Conservation (phyloP, 1,140 invertebrate species). For the Latrodectus geometricus region DNA sequence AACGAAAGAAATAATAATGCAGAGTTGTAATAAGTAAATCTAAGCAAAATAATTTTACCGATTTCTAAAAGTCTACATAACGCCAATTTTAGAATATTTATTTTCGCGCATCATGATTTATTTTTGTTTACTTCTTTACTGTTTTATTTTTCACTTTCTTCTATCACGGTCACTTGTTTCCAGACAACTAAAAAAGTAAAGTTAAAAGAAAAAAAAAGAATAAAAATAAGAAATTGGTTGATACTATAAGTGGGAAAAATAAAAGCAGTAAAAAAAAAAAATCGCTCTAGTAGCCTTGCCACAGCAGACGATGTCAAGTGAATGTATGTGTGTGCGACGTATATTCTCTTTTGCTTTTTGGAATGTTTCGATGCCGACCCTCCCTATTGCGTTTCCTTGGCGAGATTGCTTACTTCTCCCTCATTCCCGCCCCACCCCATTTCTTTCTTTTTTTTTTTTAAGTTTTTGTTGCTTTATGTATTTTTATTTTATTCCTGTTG, state of each 20-base stretch:
- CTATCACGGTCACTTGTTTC: neutral
- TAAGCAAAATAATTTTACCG: too few species aligned
- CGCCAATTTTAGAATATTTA: neutral
- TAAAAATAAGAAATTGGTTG: neutral
- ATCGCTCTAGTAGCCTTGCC: neutral
- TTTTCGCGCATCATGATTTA: neutral
- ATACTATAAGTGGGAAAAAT: neutral
- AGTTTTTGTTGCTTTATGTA: neutral
- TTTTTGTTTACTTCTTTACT: neutral
- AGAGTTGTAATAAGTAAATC: too few species aligned
- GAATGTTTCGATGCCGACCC: neutral
- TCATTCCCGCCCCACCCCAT: neutral
- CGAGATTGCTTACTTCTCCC: neutral
- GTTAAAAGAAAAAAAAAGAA: neutral
- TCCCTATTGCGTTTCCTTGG: neutral
- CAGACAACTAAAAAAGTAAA: neutral
- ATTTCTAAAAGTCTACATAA: too few species aligned
- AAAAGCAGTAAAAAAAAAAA: neutral
- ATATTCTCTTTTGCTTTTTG: neutral
- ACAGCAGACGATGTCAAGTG: neutral
- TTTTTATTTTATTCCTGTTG: neutral
- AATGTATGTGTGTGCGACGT: neutral
- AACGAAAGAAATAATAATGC: too few species aligned
- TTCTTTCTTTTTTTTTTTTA: too few species aligned
- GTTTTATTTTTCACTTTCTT: neutral